A percentile compares a stretch with the other conserved stretches of the same genome.
phyloP scores from a whole-genome alignment of 2,888 invertebrate species.

The Drosophila meridionalis region DNA sequence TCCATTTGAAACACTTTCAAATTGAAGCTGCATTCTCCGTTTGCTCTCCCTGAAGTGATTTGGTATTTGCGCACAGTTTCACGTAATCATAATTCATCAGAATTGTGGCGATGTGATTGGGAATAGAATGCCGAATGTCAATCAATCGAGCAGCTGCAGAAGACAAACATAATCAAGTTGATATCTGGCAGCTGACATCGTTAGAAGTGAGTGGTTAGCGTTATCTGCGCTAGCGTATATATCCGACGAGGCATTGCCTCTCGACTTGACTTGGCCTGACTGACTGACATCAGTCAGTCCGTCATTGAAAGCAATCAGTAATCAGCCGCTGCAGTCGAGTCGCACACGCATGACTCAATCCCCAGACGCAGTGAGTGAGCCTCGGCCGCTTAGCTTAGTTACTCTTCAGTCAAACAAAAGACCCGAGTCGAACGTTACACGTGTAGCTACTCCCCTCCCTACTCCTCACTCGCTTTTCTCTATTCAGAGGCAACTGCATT shows the following conservation, averaged over 20 bases:
- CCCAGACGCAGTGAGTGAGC: constrained; percentile 17
- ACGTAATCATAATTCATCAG: not conserved
- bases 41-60: not conserved
- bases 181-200: constrained; percentile 16
- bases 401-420: constrained; percentile 37
- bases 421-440: constrained; percentile 16
- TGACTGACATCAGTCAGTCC: constrained; percentile 34
- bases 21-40: not conserved
- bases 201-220: constrained; percentile 5
- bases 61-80: not conserved
- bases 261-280: not conserved
- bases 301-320: constrained; percentile 59
- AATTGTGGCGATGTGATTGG: not conserved
- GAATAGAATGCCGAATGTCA: constrained; percentile 1
- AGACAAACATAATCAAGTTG: constrained; percentile 30
- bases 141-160: constrained; percentile 2
- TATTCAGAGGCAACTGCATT: constrained; percentile 55
- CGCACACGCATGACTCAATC: constrained; percentile 26
- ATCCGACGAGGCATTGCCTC: constrained; percentile 1
- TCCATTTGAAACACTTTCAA: not conserved
- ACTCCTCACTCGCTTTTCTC: not conserved
- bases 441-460: constrained; percentile 13
- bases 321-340: constrained; percentile 55
- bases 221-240: constrained; percentile 18
- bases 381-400: constrained; percentile 6